A percentile compares a stretch with the other conserved stretches of the same genome.
These are phyloP conservation scores for Tapirus indicus DNA, from an alignment of 2,797 vertebrate species.

Conservation along the genomic window DNA sequence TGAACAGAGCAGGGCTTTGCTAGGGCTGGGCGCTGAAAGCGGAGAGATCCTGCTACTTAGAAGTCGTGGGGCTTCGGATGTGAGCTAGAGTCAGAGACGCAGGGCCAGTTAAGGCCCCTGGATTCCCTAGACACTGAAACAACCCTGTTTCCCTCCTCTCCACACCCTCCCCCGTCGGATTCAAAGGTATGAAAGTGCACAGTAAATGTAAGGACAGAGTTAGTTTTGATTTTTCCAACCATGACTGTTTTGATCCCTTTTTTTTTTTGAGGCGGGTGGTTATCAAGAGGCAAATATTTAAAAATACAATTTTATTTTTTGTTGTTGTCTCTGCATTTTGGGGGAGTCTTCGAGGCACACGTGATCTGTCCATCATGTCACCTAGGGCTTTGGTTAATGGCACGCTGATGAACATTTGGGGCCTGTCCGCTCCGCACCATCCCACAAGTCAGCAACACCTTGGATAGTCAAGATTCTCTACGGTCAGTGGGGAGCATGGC, in stretches of 20 bases:
- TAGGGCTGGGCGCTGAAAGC: background rate
- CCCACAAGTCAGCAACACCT: background rate
- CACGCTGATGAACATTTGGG: background rate
- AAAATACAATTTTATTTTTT: background rate
- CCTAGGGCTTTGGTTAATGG: background rate
- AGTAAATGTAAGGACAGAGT: background rate
- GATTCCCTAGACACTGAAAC: rapidly evolving
- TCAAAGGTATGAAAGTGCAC: background rate
- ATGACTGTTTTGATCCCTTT: background rate
- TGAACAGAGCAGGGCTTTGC: background rate
- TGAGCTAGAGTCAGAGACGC: rapidly evolving
- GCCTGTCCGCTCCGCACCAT: no score
- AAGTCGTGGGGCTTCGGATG: background rate
- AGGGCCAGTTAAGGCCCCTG: background rate
- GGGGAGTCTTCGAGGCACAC: background rate
- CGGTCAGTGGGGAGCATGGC: background rate
- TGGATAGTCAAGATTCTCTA: no score
- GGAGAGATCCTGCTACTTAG: rapidly evolving
- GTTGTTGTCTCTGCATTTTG: background rate
- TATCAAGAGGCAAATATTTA: background rate
- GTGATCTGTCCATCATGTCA: background rate
- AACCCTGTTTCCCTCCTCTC: background rate
- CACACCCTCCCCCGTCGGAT: rapidly evolving
- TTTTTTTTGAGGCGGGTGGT: background rate
- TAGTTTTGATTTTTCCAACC: background rate